These are phyloP conservation scores for Thunnus maccoyii DNA, from an alignment of 2,113 vertebrate species.

Conservation along the genomic window DNA sequence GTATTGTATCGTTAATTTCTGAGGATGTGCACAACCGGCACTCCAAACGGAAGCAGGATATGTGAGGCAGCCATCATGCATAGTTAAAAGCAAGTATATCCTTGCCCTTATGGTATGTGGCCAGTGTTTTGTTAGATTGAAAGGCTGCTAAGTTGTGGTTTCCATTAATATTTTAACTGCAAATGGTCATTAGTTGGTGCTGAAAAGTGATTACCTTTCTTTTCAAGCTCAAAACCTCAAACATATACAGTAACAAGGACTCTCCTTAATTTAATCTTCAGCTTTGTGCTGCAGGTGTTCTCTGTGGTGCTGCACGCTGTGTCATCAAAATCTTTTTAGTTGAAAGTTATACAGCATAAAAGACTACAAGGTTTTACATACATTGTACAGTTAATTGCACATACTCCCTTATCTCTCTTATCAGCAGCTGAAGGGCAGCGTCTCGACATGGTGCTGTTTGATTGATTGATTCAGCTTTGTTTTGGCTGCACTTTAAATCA, in stretches of 20 bases:
- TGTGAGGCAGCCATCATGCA: too few relatives aligned
- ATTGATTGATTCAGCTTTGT: constrained; percentile 32
- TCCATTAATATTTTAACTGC: background rate
- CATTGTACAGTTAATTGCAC: background rate
- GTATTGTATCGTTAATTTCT: too few relatives aligned
- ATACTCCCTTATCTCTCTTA: background rate
- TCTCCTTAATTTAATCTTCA: background rate
- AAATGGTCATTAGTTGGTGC: too few relatives aligned
- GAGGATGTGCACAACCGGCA: too few relatives aligned
- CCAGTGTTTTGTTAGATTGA: constrained; percentile 3
- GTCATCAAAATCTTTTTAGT: background rate
- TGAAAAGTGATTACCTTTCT: too few relatives aligned
- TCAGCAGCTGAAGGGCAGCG: background rate
- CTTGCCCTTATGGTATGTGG: background rate
- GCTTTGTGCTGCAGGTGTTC: background rate
- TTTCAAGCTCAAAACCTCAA: too few relatives aligned
- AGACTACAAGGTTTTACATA: background rate
- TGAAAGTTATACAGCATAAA: background rate
- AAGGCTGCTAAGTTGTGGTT: background rate
- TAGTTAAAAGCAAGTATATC: too few relatives aligned
- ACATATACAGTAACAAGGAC: too few relatives aligned
- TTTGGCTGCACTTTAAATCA: constrained; percentile 18
- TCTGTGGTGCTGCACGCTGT: background rate
- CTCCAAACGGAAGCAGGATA: too few relatives aligned
- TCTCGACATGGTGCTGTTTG: constrained; percentile 10